These are phyloP conservation scores for Datnioides undecimradiatus DNA, from an alignment of 2,113 vertebrate genomes.

Conservation along the genomic window DNA sequence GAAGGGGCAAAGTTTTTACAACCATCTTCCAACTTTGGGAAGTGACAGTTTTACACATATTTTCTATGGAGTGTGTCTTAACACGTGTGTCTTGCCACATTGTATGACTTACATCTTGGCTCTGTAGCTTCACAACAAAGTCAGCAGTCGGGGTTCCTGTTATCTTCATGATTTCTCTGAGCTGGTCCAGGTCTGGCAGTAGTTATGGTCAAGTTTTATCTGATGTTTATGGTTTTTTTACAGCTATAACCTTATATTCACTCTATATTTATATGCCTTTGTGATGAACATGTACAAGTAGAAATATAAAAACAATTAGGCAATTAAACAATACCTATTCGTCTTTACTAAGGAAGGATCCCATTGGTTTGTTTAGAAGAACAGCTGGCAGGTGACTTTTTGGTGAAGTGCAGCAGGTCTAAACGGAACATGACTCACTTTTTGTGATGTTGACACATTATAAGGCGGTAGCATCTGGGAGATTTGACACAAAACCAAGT, in stretches of 20 bases:
- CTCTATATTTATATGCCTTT: no score
- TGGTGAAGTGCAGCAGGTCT: not conserved
- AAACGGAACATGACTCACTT: not conserved
- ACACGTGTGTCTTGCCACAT: not conserved
- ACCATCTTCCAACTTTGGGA: no score
- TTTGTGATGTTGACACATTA: not conserved
- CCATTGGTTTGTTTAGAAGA: not conserved
- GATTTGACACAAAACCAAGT: not conserved
- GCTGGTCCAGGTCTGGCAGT: constrained; percentile 92
- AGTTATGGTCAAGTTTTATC: constrained; percentile 73
- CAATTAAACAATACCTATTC: not conserved
- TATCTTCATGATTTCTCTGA: constrained; percentile 98
- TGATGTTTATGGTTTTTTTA: not conserved
- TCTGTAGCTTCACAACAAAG: constrained; percentile 94
- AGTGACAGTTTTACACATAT: not conserved
- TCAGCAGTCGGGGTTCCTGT: constrained; percentile 93
- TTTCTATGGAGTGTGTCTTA: not conserved
- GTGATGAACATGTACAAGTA: not conserved
- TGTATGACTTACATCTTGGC: constrained; percentile 89
- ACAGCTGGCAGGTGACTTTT: no score
- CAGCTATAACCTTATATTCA: not conserved
- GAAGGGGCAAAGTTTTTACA: not conserved
- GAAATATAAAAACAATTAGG: not conserved
- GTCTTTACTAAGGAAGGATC: not conserved
- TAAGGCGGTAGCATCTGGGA: not conserved